Percentiles rank a stretch among this genome's conserved stretches.
phyloP scores from a whole-genome alignment of 2,797 vertebrate genomes.

The Schizothorax lantsangensis region DNA sequence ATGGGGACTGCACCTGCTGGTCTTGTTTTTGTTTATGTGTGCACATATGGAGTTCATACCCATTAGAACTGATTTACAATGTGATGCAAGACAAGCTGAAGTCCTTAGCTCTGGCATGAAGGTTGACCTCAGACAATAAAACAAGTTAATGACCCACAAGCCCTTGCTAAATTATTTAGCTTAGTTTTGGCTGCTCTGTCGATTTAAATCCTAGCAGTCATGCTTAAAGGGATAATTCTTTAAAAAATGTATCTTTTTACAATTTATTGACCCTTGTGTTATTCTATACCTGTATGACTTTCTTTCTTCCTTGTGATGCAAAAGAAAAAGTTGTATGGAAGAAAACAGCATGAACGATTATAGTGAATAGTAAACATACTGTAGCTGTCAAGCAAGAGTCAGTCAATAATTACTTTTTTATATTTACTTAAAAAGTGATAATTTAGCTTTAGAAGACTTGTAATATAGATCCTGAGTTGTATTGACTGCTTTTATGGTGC shows the following conservation, averaged over 20 bases:
- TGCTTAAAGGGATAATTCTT: background rate
- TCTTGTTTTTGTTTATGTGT: conserved; percentile 37
- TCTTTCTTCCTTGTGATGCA: background rate
- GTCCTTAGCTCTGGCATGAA: conserved; percentile 29
- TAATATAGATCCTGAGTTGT: background rate
- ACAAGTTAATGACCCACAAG: conserved; percentile 16
- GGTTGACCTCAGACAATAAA: conserved; percentile 36
- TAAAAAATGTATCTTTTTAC: background rate
- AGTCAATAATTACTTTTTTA: background rate
- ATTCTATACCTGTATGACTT: background rate
- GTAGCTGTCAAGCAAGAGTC: background rate
- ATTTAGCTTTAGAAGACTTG: background rate
- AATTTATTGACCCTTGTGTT: background rate
- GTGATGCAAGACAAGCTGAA: conserved; percentile 22
- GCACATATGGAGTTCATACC: conserved; percentile 36
- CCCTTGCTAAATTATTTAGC: conserved; percentile 6
- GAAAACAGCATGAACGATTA: background rate
- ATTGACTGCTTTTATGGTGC: background rate
- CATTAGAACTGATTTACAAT: conserved; percentile 32
- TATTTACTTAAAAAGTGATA: background rate
- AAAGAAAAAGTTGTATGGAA: background rate
- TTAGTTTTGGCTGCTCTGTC: background rate
- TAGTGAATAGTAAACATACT: background rate
- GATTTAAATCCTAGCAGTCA: background rate
- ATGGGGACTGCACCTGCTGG: conserved; percentile 53